These are phyloP conservation scores for Crotalus helleri DNA, from an alignment of 2,113 vertebrate genomes.

Conservation along the genomic window DNA sequence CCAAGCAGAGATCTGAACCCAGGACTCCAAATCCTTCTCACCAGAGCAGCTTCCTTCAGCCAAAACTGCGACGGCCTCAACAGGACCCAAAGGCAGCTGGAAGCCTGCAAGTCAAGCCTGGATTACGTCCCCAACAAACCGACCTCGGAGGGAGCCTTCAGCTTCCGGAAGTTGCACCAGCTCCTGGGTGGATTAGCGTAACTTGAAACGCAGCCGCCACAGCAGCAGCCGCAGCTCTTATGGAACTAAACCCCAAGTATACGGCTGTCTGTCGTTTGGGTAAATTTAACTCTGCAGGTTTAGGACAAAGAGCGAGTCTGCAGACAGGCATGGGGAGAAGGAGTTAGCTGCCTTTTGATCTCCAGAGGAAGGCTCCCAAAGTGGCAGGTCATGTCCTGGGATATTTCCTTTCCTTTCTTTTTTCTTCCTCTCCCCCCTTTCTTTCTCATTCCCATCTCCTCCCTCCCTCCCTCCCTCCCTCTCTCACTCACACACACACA, in stretches of 20 bases:
- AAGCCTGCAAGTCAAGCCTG: background rate
- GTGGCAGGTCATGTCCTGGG: background rate
- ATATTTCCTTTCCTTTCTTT: background rate
- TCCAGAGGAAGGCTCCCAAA: slow-evolving; percentile 34
- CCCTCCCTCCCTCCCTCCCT: no score
- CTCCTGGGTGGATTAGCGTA: slow-evolving; percentile 66
- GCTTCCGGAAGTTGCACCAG: slow-evolving; percentile 40
- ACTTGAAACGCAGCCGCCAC: slow-evolving; percentile 62
- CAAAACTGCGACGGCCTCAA: background rate
- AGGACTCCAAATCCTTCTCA: background rate
- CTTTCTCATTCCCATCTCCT: background rate
- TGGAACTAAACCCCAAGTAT: slow-evolving; percentile 75
- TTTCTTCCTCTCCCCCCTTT: background rate
- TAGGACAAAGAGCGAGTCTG: slow-evolving; percentile 65
- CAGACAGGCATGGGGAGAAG: slow-evolving; percentile 51
- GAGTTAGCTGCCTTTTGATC: background rate
- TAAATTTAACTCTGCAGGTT: slow-evolving; percentile 80
- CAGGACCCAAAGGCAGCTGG: background rate
- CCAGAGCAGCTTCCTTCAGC: background rate
- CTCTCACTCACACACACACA: background rate
- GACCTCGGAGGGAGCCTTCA: background rate
- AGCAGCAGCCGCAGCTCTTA: slow-evolving; percentile 70
- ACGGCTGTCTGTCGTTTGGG: slow-evolving; percentile 78
- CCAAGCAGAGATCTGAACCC: background rate
- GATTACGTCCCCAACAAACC: background rate